Conservation (phyloP, 2,113 vertebrate genomes). For the Centrocercus urophasianus region DNA sequence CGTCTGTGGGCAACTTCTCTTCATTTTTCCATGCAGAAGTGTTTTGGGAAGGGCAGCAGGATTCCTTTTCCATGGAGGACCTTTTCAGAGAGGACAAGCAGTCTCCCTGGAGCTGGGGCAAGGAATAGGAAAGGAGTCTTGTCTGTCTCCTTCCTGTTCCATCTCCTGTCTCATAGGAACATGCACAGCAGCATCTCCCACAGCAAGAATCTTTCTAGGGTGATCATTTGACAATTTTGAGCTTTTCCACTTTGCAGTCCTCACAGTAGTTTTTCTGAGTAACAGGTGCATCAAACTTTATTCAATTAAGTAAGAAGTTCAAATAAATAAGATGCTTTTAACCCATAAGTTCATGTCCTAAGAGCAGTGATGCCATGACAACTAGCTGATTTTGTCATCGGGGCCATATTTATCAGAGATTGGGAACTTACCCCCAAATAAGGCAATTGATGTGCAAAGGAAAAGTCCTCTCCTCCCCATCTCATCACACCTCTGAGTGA, state of each 20-base stretch:
- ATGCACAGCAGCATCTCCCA: not conserved
- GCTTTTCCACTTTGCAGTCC: not conserved
- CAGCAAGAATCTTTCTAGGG: not conserved
- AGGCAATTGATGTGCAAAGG: not conserved
- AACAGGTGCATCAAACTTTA: not conserved
- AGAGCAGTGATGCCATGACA: not conserved
- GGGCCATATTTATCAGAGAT: not conserved
- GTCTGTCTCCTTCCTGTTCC: not conserved
- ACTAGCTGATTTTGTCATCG: not conserved
- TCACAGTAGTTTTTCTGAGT: not conserved
- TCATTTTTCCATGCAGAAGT: not conserved
- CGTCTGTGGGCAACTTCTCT: not conserved
- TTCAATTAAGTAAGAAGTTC: not conserved
- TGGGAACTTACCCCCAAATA: not conserved
- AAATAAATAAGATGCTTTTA: constrained; percentile 32
- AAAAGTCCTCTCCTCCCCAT: not conserved
- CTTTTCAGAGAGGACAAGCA: not conserved
- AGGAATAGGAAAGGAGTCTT: not conserved
- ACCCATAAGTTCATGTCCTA: not conserved
- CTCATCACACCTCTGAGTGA: not conserved
- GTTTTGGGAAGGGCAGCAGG: not conserved
- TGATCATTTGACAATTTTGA: not conserved
- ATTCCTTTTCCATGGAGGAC: not conserved
- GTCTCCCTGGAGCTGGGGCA: not conserved
- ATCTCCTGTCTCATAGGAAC: not conserved